Conservation (phyloP, 2,888 invertebrate genomes). For the Rosalia funebris region DNA sequence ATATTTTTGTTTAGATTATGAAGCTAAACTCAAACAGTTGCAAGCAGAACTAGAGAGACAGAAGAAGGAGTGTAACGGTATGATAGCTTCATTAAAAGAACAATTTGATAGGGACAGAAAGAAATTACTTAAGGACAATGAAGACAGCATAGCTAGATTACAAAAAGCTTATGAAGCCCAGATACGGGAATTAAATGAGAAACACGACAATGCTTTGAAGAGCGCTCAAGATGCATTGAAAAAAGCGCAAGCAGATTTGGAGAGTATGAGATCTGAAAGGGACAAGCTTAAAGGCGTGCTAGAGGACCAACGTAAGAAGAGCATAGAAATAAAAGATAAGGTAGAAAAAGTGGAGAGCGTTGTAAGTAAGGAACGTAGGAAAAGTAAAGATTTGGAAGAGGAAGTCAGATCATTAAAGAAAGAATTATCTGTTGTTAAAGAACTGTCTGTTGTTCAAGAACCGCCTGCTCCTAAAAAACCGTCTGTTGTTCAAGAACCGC, state of each 20-base stretch:
- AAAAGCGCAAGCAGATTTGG: conserved; percentile 31
- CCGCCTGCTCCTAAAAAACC: too few relatives aligned
- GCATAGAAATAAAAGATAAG: conserved; percentile 46
- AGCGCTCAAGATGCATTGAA: conserved; percentile 40
- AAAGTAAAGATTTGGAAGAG: conserved; percentile 46
- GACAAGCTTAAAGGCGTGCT: conserved; percentile 42
- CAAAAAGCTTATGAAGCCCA: conserved; percentile 68
- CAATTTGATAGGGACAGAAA: conserved; percentile 69
- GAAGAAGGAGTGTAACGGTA: conserved; percentile 54
- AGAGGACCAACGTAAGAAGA: conserved; percentile 44
- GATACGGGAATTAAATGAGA: conserved; percentile 64
- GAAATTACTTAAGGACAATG: conserved; percentile 67
- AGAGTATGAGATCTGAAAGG: conserved; percentile 30
- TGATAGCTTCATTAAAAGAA: conserved; percentile 62
- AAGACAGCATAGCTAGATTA: conserved; percentile 67
- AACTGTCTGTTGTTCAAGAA: too few relatives aligned
- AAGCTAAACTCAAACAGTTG: conserved; percentile 17
- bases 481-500: too few relatives aligned
- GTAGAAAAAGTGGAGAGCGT: conserved; percentile 48
- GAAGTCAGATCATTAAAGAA: conserved; percentile 14
- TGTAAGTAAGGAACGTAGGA: conserved; percentile 45
- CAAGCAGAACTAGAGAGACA: conserved; percentile 43
- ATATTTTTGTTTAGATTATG: conserved; percentile 10
- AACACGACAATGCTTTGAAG: conserved; percentile 66
- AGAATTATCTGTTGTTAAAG: conserved; percentile 12